phyloP scores from a whole-genome alignment of 2,797 vertebrate species.

The Momotus momota region DNA sequence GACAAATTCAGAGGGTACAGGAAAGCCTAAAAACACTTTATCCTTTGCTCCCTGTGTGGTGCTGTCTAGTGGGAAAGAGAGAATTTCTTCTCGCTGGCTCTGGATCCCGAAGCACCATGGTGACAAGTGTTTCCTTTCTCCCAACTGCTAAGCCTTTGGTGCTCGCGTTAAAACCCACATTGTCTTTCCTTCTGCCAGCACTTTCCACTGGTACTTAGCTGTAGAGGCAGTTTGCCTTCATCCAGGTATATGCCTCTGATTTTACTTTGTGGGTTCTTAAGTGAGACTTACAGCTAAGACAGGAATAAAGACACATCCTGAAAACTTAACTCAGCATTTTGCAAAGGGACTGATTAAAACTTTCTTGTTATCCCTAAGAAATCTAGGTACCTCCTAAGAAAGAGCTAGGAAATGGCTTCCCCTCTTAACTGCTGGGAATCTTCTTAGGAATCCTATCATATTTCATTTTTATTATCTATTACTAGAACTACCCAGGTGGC shows the following conservation, averaged over 20 bases:
- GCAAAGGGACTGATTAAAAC: not conserved
- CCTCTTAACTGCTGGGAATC: constrained; percentile 19
- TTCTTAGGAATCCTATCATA: constrained; percentile 32
- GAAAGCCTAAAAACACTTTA: not conserved
- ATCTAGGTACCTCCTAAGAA: not conserved
- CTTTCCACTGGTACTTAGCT: not conserved
- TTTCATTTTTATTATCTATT: constrained; percentile 72
- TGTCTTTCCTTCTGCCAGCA: not conserved
- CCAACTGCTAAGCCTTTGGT: not conserved
- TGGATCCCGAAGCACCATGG: not conserved
- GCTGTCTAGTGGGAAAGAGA: not conserved
- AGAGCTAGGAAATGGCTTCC: not conserved
- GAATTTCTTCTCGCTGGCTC: not conserved
- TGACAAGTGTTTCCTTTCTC: not conserved
- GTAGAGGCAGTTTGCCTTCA: not conserved
- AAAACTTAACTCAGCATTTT: not conserved
- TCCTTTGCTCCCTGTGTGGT: not conserved
- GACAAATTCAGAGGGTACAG: not conserved
- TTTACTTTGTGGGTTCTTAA: not conserved
- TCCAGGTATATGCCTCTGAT: not conserved
- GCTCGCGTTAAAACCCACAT: not conserved
- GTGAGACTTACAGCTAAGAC: not conserved
- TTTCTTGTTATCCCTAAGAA: not conserved
- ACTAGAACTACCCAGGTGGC: constrained; percentile 52
- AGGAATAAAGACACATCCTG: not conserved